These are phyloP conservation scores for Brachystomella parvula DNA, from an alignment of 1,140 invertebrate species.

Conservation along the genomic window DNA sequence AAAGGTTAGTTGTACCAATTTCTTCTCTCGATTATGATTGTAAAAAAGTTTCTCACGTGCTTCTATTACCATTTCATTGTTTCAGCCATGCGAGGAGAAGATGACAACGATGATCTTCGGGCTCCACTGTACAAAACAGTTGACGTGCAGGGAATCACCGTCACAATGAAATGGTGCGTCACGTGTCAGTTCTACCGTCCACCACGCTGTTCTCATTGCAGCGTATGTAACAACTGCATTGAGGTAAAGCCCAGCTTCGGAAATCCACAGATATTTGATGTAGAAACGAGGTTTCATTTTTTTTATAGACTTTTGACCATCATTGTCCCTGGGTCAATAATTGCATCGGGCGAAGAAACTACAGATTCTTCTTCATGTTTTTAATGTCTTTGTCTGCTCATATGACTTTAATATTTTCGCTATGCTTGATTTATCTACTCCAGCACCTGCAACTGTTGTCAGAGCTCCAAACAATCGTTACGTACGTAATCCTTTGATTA, in stretches of 20 bases:
- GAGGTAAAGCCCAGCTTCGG: conserved; percentile 74
- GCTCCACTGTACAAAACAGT: conserved; percentile 96
- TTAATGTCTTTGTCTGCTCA: conserved; percentile 90
- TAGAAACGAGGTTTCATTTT: too few species aligned
- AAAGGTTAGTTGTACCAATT: conserved; percentile 67
- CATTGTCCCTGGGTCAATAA: conserved; percentile 99
- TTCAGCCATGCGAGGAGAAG: conserved; percentile 92
- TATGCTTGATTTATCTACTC: conserved; percentile 85
- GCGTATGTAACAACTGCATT: conserved; percentile 97
- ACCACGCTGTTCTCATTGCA: conserved; percentile 96
- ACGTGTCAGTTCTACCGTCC: conserved; percentile 99
- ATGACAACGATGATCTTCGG: conserved; percentile 91
- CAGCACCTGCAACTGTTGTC: conserved; percentile 71
- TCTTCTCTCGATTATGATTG: not conserved
- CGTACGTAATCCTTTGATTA: conserved; percentile 63
- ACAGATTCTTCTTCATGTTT: conserved; percentile 97
- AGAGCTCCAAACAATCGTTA: conserved; percentile 72
- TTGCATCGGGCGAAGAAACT: conserved; percentile 97
- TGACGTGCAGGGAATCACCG: conserved; percentile 95
- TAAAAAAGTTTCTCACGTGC: conserved; percentile 10
- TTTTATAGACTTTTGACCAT: conserved; percentile 95
- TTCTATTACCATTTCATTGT: conserved; percentile 16
- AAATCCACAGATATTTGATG: too few species aligned
- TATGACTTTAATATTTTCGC: conserved; percentile 91
- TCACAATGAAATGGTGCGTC: conserved; percentile 99